Evolutionary conservation across 1,140 invertebrate species (phyloP).

Genomic region (Cydia fagiglandana): DNA sequence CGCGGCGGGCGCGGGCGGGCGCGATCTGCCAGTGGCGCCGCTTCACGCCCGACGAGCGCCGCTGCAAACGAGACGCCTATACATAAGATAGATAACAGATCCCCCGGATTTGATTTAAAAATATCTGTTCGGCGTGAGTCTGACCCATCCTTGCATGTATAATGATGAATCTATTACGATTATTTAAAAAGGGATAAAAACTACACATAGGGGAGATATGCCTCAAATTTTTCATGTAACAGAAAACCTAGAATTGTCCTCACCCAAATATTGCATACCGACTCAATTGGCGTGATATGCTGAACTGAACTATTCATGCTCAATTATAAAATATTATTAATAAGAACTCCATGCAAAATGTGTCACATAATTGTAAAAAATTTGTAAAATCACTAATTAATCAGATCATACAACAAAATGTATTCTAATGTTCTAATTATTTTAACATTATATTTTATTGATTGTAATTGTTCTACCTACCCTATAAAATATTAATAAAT

Average conservation of each 20-base stretch:
- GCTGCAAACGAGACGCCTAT: conserved; percentile 31
- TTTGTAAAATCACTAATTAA: not conserved
- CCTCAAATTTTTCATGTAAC: too few species aligned
- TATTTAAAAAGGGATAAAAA: too few species aligned
- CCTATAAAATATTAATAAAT: too few species aligned
- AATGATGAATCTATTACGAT: not conserved
- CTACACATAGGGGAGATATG: too few species aligned
- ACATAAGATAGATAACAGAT: not conserved
- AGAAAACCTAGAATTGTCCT: too few species aligned
- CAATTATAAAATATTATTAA: not conserved
- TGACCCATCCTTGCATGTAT: not conserved
- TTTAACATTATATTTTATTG: too few species aligned
- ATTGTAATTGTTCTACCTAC: too few species aligned
- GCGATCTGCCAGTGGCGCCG: conserved; percentile 34
- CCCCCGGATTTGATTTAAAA: not conserved
- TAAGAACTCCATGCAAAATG: not conserved
- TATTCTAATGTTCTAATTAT: too few species aligned
- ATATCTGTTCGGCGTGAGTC: not conserved
- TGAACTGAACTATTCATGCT: not conserved
- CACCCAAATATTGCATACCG: too few species aligned
- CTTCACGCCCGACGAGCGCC: conserved; percentile 24
- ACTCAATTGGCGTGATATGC: not conserved
- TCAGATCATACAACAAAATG: not conserved
- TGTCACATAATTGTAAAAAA: not conserved
- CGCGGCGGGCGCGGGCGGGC: conserved; percentile 16